Percentiles rank a stretch among this genome's conserved stretches.
Conservation (phyloP, 2,888 invertebrate genomes). For the Andrena flavipes region DNA sequence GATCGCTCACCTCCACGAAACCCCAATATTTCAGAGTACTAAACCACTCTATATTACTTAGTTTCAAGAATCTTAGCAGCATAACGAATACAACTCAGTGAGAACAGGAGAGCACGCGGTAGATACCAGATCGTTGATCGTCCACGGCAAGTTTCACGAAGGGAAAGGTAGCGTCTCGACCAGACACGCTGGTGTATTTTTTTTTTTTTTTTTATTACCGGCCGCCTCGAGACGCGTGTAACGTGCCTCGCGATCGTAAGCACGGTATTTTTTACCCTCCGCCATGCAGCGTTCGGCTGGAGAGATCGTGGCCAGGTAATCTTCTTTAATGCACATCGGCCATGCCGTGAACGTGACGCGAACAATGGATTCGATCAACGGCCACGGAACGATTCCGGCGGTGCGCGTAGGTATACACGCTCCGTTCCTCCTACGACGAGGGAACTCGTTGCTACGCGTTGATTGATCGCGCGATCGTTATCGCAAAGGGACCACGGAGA, state of each 20-base stretch:
- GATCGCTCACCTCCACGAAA: too few relatives aligned
- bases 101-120: conserved; percentile 24
- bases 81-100: conserved; percentile 23
- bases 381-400: conserved; percentile 15
- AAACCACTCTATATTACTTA: too few relatives aligned
- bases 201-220: conserved; percentile 51
- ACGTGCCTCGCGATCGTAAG: conserved; percentile 66
- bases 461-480: conserved; percentile 29
- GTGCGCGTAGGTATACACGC: neutral
- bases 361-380: conserved; percentile 52
- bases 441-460: neutral
- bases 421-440: conserved; percentile 15
- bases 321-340: conserved; percentile 59
- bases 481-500: neutral
- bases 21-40: too few relatives aligned
- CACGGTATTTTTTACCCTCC: conserved; percentile 35
- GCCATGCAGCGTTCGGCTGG: neutral
- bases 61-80: too few relatives aligned
- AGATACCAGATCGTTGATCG: conserved; percentile 30
- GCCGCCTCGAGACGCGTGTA: conserved; percentile 44
- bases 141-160: conserved; percentile 58
- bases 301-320: conserved; percentile 56
- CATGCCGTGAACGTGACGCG: conserved; percentile 54
- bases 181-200: conserved; percentile 32
- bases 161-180: conserved; percentile 39